Percentiles rank a stretch among this genome's conserved stretches.
phyloP scores from a whole-genome alignment of 2,113 vertebrate species.

The Phyllostomus discolor region DNA sequence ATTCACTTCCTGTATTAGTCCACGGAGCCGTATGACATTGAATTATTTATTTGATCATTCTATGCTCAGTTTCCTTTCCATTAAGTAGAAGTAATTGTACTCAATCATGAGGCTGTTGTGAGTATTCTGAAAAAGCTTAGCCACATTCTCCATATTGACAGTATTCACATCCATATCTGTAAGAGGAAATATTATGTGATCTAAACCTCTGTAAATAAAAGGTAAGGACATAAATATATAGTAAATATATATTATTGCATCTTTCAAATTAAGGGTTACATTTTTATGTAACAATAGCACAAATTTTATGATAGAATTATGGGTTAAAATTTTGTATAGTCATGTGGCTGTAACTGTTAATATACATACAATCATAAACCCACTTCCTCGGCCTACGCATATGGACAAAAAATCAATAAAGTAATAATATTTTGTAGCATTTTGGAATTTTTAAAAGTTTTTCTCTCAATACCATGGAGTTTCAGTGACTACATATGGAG shows the following conservation, averaged over 20 bases:
- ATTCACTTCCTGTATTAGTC: background rate
- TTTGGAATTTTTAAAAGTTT: background rate
- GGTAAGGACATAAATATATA: background rate
- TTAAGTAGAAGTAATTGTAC: background rate
- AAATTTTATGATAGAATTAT: background rate
- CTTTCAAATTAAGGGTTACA: background rate
- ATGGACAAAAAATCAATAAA: background rate
- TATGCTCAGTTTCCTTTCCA: background rate
- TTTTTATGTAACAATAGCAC: background rate
- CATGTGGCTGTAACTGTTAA: background rate
- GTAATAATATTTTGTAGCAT: background rate
- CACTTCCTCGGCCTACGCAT: background rate
- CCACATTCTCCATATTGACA: background rate
- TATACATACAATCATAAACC: background rate
- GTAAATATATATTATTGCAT: background rate
- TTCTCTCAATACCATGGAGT: background rate
- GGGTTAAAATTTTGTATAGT: background rate
- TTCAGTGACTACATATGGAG: background rate
- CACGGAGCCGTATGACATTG: background rate
- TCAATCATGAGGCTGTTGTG: background rate
- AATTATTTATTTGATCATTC: background rate
- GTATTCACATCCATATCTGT: background rate
- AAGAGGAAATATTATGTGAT: background rate
- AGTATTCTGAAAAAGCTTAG: background rate
- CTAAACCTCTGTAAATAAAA: background rate